phyloP scores from a whole-genome alignment of 2,888 invertebrate genomes.

The Drosophila maculinotata region DNA sequence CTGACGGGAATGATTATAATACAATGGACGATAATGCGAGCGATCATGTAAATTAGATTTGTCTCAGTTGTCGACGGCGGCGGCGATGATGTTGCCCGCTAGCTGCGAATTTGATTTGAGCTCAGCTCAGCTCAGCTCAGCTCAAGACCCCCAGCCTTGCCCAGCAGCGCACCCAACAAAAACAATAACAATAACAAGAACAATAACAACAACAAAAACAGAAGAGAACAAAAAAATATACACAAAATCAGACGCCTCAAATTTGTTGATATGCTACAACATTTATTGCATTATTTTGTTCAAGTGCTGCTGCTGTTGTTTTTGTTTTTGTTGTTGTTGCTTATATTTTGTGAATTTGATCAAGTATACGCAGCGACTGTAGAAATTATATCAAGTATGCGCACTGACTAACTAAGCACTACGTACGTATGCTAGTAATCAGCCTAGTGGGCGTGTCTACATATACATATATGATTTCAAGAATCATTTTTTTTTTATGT shows the following conservation, averaged over 20 bases:
- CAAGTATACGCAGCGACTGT: constrained; percentile 21
- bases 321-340: constrained; percentile 10
- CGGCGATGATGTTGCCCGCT: not conserved
- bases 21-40: constrained; percentile 81
- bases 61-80: constrained; percentile 67
- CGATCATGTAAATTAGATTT: constrained; percentile 82
- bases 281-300: constrained; percentile 68
- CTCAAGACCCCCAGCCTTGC: constrained; percentile 28
- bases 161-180: constrained; percentile 14
- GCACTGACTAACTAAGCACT: constrained; percentile 39
- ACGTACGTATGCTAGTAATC: constrained; percentile 27
- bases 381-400: constrained; percentile 49
- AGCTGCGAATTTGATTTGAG: constrained; percentile 1
- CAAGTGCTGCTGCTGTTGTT: constrained; percentile 46
- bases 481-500: too few species aligned
- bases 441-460: constrained; percentile 5
- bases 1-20: constrained; percentile 70
- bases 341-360: constrained; percentile 23
- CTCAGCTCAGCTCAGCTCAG: constrained; percentile 23
- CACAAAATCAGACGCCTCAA: not conserved
- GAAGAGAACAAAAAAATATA: not conserved
- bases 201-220: not conserved
- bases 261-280: constrained; percentile 32
- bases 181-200: constrained; percentile 23
- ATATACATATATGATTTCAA: constrained; percentile 5